A percentile compares a stretch with the other conserved stretches of the same genome.
phyloP scores from a whole-genome alignment of 2,113 vertebrate genomes.

The Donacobius atricapilla region DNA sequence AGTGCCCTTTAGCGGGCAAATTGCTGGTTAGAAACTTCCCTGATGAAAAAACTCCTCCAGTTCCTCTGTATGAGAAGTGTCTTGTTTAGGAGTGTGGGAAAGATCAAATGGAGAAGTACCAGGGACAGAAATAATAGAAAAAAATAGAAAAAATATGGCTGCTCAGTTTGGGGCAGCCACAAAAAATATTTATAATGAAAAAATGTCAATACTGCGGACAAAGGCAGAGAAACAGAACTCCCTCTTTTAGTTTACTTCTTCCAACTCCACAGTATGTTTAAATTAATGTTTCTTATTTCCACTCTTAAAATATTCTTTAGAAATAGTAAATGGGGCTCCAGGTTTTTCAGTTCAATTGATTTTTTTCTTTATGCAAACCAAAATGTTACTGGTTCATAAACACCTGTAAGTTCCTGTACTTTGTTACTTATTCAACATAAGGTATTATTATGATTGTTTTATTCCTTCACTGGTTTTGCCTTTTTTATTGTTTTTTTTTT shows the following conservation, averaged over 20 bases:
- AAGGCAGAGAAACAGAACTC: neutral
- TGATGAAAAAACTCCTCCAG: neutral
- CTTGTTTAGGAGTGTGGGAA: neutral
- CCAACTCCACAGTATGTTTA: neutral
- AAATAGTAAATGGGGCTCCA: neutral
- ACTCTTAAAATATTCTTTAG: neutral
- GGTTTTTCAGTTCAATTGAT: neutral
- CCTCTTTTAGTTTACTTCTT: neutral
- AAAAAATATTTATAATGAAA: neutral
- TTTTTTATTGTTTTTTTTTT: neutral
- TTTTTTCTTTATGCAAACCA: neutral
- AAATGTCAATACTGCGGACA: neutral
- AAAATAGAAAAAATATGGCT: neutral
- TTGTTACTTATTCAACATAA: neutral
- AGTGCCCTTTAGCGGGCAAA: conserved; percentile 16
- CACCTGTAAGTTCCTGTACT: neutral
- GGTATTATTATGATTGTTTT: neutral
- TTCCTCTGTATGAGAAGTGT: neutral
- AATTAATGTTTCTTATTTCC: neutral
- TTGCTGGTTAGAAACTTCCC: neutral
- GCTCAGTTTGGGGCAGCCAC: neutral
- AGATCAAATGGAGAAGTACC: neutral
- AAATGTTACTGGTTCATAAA: neutral
- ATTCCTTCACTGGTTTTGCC: neutral
- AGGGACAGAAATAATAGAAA: neutral